phyloP scores from a whole-genome alignment of 2,113 vertebrate species.

The Hypocryptadius cinnamomeus region DNA sequence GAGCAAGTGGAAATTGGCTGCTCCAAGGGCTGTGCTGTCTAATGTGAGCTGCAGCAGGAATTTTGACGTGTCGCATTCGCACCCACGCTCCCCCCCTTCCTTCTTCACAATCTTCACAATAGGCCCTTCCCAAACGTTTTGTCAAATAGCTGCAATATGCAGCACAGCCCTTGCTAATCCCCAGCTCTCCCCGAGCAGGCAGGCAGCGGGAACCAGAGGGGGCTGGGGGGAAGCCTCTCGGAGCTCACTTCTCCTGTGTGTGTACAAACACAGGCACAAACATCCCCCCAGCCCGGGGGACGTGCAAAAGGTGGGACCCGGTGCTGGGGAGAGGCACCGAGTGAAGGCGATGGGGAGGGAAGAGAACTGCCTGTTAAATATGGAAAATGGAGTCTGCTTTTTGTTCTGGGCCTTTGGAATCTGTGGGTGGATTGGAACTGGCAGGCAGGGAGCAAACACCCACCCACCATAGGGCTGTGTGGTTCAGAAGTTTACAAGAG shows the following conservation, averaged over 20 bases:
- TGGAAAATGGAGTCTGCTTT: slow-evolving; percentile 59
- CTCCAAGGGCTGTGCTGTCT: not conserved
- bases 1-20: not conserved
- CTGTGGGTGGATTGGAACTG: slow-evolving; percentile 66
- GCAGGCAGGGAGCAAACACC: slow-evolving; percentile 66
- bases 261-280: not conserved
- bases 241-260: not conserved
- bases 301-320: not conserved
- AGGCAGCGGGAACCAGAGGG: not conserved
- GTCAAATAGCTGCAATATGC: not conserved
- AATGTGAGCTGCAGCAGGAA: not conserved
- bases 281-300: not conserved
- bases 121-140: not conserved
- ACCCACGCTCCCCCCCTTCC: not conserved
- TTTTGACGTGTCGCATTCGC: not conserved
- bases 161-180: not conserved
- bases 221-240: not conserved
- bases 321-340: not conserved
- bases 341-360: not conserved
- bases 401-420: slow-evolving; percentile 61
- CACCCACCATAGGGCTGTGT: slow-evolving; percentile 61
- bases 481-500: slow-evolving; percentile 69
- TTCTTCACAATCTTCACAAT: not conserved
- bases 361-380: slow-evolving; percentile 13
- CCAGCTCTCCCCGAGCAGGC: not conserved